phyloP scores from a whole-genome alignment of 2,797 vertebrate species.

The Schizothorax lantsangensis region DNA sequence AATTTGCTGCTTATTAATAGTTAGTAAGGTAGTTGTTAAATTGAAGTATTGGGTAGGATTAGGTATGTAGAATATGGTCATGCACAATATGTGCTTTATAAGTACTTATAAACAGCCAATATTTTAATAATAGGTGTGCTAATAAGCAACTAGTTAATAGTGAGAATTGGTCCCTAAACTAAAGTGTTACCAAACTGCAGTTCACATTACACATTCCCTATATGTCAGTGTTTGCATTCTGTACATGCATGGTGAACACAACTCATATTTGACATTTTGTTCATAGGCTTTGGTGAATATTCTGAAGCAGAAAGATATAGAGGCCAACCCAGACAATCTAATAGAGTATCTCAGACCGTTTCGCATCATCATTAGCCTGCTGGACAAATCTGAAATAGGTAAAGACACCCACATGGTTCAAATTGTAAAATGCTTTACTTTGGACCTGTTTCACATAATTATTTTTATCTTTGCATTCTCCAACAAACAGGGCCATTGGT shows the following conservation, averaged over 20 bases:
- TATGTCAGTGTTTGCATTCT: neutral
- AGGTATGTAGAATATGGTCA: no score
- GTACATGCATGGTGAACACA: neutral
- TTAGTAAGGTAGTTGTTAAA: no score
- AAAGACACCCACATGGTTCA: constrained; percentile 11
- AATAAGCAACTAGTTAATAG: no score
- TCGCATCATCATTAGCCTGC: constrained; percentile 91
- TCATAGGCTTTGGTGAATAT: constrained; percentile 87
- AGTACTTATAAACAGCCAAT: no score
- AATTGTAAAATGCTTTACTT: neutral
- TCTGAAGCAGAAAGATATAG: constrained; percentile 84
- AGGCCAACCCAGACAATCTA: constrained; percentile 80
- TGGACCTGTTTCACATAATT: neutral
- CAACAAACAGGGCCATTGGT: constrained; percentile 83
- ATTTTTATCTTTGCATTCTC: neutral
- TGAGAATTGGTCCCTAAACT: no score
- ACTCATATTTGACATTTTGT: neutral
- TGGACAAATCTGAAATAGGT: constrained; percentile 98
- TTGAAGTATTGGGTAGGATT: no score
- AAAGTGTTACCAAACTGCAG: neutral
- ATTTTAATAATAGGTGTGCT: no score
- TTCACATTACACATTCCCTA: neutral
- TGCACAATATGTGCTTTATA: no score
- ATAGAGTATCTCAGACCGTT: constrained; percentile 90
- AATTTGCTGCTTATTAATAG: no score